phyloP scores from a whole-genome alignment of 2,113 vertebrate species.

The Cacatua alba region DNA sequence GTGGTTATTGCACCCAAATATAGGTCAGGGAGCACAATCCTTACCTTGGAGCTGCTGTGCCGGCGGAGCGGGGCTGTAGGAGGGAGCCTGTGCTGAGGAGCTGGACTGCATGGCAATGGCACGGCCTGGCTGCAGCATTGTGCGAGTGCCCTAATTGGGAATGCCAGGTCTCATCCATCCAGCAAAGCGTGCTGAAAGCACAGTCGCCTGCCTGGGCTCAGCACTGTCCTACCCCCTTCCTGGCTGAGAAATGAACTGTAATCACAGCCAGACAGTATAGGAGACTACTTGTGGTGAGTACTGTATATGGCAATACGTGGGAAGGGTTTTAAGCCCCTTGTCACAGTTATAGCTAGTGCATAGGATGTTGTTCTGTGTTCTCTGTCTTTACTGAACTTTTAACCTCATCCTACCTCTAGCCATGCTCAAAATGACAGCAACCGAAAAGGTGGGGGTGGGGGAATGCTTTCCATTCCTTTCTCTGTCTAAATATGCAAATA shows the following conservation, averaged over 20 bases:
- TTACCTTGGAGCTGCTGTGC: not conserved
- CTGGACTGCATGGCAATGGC: conserved; percentile 23
- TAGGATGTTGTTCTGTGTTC: not conserved
- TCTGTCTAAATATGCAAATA: conserved; percentile 47
- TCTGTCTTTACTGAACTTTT: conserved; percentile 46
- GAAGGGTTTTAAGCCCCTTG: not conserved
- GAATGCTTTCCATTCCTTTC: conserved; percentile 43
- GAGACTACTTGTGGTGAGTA: not conserved
- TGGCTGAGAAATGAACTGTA: not conserved
- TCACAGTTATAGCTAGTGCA: not conserved
- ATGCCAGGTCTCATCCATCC: conserved; percentile 11
- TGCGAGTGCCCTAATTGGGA: conserved; percentile 7
- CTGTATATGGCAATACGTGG: not conserved
- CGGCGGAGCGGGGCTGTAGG: rapidly evolving
- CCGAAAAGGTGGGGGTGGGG: not conserved
- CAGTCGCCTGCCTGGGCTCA: not conserved
- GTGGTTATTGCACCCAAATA: rapidly evolving
- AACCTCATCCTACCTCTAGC: conserved; percentile 58
- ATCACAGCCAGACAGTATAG: not conserved
- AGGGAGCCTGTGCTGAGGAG: not conserved
- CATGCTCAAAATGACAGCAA: conserved; percentile 41
- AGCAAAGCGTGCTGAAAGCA: not conserved
- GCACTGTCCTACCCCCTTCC: not conserved
- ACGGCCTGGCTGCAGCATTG: rapidly evolving
- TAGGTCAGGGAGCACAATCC: not conserved